phyloP scores from a whole-genome alignment of 2,113 vertebrate genomes.

The Casuarius casuarius region DNA sequence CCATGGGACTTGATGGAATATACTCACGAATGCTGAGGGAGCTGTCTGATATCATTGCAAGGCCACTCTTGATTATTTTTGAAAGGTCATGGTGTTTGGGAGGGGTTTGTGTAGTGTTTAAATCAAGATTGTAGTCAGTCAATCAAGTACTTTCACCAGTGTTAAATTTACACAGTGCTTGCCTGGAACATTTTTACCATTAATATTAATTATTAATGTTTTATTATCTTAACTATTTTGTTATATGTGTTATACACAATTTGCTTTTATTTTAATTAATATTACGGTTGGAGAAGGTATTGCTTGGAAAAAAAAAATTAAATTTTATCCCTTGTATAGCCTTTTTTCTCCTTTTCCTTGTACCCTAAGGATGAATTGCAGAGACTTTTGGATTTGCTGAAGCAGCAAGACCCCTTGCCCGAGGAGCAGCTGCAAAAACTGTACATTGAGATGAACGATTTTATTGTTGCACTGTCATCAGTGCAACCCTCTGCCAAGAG shows the following conservation, averaged over 20 bases:
- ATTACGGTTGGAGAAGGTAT: background rate
- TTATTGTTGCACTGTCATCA: constrained; percentile 82
- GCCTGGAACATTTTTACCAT: background rate
- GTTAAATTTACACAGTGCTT: background rate
- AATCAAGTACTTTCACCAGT: background rate
- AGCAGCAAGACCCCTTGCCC: constrained; percentile 77
- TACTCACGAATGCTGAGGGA: background rate
- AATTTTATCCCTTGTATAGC: background rate
- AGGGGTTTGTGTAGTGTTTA: background rate
- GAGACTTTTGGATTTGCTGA: constrained; percentile 83
- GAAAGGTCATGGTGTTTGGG: too few species aligned
- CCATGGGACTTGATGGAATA: background rate
- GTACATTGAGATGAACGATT: constrained; percentile 90
- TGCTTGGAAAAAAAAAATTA: background rate
- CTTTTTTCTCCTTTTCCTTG: background rate
- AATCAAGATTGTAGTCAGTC: background rate
- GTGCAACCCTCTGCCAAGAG: constrained; percentile 97
- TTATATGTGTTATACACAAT: background rate
- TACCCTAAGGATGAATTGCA: constrained; percentile 81
- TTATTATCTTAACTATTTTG: background rate
- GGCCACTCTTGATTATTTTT: too few species aligned
- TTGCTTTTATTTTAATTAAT: background rate
- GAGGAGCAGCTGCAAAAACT: constrained; percentile 87
- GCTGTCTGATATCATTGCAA: background rate
- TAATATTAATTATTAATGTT: background rate